These are phyloP conservation scores for Amblyornis subalaris DNA, from an alignment of 2,113 vertebrate species.

Conservation along the genomic window DNA sequence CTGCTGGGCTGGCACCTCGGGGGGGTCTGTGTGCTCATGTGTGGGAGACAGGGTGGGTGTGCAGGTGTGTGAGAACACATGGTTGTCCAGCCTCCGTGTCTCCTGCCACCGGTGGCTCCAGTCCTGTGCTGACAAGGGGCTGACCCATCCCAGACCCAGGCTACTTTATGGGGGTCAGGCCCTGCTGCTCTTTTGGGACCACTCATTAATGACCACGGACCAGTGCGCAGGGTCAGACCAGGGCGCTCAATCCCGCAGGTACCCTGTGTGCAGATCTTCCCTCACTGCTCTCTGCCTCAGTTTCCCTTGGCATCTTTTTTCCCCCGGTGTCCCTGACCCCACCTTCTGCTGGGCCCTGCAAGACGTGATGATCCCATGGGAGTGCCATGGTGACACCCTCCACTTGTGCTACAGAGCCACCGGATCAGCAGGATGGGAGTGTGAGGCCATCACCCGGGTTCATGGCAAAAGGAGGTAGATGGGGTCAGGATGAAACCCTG, in stretches of 20 bases:
- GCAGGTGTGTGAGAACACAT: not conserved
- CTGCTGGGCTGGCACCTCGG: not conserved
- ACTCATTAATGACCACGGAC: no score
- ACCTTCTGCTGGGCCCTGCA: not conserved
- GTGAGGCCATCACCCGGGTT: not conserved
- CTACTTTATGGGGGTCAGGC: not conserved
- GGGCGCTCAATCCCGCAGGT: not conserved
- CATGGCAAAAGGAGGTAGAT: not conserved
- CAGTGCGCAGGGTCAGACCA: not conserved
- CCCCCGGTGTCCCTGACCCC: not conserved
- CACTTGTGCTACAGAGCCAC: not conserved
- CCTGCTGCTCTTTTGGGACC: not conserved
- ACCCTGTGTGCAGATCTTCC: not conserved
- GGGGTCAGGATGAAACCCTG: not conserved
- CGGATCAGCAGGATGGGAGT: not conserved
- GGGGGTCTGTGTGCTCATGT: not conserved
- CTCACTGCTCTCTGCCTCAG: not conserved
- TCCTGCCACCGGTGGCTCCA: not conserved
- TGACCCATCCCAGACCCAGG: accelerated
- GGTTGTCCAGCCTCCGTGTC: accelerated
- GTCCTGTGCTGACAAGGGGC: accelerated
- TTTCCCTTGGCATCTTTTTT: not conserved
- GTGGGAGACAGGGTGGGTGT: not conserved
- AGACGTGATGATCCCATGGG: accelerated
- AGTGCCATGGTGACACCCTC: not conserved